phyloP scores from a whole-genome alignment of 2,888 invertebrate genomes.

The Andrena marginata region DNA sequence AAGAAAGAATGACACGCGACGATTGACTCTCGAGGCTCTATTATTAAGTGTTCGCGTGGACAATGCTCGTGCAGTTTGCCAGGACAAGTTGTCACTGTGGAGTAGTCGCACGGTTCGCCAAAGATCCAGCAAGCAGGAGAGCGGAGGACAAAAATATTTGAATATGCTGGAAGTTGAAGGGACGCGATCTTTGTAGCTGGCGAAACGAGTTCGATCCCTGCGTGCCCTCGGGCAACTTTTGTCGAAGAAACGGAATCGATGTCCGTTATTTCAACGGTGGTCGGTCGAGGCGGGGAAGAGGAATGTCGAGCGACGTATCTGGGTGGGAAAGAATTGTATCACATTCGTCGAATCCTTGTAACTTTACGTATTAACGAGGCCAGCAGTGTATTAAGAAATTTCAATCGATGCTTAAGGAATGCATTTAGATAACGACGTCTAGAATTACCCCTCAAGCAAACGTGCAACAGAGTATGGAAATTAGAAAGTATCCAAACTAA shows the following conservation, averaged over 20 bases:
- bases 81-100: constrained; percentile 53
- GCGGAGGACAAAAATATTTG: constrained; percentile 42
- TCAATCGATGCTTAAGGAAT: not conserved
- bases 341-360: not conserved
- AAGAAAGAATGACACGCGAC: constrained; percentile 2
- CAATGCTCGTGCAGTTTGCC: constrained; percentile 26
- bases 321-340: not conserved
- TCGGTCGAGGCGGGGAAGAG: not conserved
- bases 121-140: constrained; percentile 13
- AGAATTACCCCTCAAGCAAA: not conserved
- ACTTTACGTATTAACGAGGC: not conserved
- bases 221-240: constrained; percentile 33
- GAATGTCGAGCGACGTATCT: not conserved
- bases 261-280: constrained; percentile 41
- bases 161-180: constrained; percentile 29
- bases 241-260: constrained; percentile 35
- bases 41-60: constrained; percentile 39
- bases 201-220: constrained; percentile 42
- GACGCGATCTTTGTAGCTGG: constrained; percentile 32
- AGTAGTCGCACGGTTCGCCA: constrained; percentile 7
- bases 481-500: no score
- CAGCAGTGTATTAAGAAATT: not conserved
- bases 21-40: constrained; percentile 39
- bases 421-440: no score
- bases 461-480: not conserved